A percentile compares a stretch with the other conserved stretches of the same genome.
Evolutionary conservation across 2,113 vertebrate genomes (phyloP).

Genomic region (human): GRCh38 chr12:24854501-24855000

Average conservation of each 20-base stretch:
- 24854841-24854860: background rate
- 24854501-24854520: fast-evolving
- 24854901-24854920: background rate
- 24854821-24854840: background rate
- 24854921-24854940: background rate
- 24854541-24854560: background rate
- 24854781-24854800: background rate
- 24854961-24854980: background rate
- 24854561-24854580: background rate
- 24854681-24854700: background rate
- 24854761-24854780: background rate
- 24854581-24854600: background rate
- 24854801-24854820: background rate
- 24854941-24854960: background rate
- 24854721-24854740: background rate
- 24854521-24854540: no score
- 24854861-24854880: background rate
- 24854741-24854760: background rate
- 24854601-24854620: background rate
- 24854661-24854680: background rate
- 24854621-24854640: background rate
- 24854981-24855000: no score
- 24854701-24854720: background rate
- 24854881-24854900: background rate
- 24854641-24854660: background rate